Conservation (phyloP, 2,888 invertebrate genomes). For the Isotomurus palustris region DNA sequence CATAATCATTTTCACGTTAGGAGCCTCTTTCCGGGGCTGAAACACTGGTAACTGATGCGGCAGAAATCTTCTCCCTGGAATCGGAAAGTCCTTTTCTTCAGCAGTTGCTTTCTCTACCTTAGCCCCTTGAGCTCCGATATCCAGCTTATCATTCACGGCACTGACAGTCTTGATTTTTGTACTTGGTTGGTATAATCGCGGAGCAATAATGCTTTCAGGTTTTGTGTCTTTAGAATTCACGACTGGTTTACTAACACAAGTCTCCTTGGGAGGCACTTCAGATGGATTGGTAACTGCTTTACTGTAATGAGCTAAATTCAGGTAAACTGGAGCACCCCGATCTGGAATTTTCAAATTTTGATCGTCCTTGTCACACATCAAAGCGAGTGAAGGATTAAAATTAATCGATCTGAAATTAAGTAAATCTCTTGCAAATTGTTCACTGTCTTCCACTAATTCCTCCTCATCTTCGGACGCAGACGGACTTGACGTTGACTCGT, state of each 20-base stretch:
- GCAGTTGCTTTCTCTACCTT: neutral
- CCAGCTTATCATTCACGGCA: too few relatives aligned
- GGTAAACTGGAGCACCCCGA: slow-evolving; percentile 15
- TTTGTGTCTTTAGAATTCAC: neutral
- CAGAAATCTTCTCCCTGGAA: slow-evolving; percentile 42
- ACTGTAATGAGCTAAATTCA: slow-evolving; percentile 29
- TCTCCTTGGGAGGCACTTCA: neutral
- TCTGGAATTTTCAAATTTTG: too few relatives aligned
- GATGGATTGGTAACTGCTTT: slow-evolving; percentile 20
- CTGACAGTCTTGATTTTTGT: slow-evolving; percentile 7
- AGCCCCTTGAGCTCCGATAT: too few relatives aligned
- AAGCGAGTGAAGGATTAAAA: slow-evolving; percentile 26
- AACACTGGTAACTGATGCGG: slow-evolving; percentile 42
- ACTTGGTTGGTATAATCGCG: neutral
- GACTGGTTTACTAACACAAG: neutral
- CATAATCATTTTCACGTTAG: slow-evolving; percentile 39
- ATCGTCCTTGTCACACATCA: slow-evolving; percentile 10
- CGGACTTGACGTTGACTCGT: neutral
- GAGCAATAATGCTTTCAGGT: neutral
- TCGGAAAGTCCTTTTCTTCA: slow-evolving; percentile 29
- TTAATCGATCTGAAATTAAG: slow-evolving; percentile 22
- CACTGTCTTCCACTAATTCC: neutral
- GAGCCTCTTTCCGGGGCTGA: slow-evolving; percentile 31
- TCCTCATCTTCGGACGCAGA: slow-evolving; percentile 4
- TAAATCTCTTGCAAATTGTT: slow-evolving; percentile 10